Conservation (phyloP, 2,113 vertebrate genomes). For the Chiloscyllium plagiosum region DNA sequence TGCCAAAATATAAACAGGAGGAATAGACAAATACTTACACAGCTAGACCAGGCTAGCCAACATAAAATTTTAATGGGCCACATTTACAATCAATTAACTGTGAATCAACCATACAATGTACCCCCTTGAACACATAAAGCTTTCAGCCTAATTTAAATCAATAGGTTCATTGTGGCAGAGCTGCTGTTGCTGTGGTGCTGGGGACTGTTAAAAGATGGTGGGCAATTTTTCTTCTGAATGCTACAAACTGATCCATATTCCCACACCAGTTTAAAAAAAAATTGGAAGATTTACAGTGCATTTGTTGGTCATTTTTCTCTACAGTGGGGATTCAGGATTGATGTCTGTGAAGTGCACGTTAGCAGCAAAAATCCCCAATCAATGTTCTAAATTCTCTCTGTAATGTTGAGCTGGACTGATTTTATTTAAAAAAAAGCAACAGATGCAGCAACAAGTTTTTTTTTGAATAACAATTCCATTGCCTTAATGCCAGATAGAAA, state of each 20-base stretch:
- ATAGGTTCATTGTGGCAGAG: not conserved
- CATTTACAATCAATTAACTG: constrained; percentile 1
- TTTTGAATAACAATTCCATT: not conserved
- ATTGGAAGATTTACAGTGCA: not conserved
- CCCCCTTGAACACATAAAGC: constrained; percentile 17
- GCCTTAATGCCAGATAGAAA: too few species aligned
- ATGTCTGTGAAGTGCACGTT: not conserved
- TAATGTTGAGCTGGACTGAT: too few species aligned
- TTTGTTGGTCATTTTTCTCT: not conserved
- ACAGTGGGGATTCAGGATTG: not conserved
- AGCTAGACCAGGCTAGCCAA: not conserved
- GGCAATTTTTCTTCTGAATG: constrained; percentile 10
- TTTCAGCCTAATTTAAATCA: constrained; percentile 6
- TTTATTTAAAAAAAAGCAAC: not conserved
- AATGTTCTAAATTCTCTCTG: not conserved
- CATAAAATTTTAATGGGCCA: not conserved
- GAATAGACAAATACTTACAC: not conserved
- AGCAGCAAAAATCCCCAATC: not conserved
- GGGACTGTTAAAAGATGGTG: not conserved
- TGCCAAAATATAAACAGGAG: not conserved
- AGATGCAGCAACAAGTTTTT: not conserved
- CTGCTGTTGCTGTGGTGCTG: not conserved
- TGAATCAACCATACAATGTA: not conserved
- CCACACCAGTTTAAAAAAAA: not conserved
- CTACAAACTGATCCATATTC: constrained; percentile 6